phyloP scores from a whole-genome alignment of 2,888 invertebrate genomes.

The Nomada ruficornis region DNA sequence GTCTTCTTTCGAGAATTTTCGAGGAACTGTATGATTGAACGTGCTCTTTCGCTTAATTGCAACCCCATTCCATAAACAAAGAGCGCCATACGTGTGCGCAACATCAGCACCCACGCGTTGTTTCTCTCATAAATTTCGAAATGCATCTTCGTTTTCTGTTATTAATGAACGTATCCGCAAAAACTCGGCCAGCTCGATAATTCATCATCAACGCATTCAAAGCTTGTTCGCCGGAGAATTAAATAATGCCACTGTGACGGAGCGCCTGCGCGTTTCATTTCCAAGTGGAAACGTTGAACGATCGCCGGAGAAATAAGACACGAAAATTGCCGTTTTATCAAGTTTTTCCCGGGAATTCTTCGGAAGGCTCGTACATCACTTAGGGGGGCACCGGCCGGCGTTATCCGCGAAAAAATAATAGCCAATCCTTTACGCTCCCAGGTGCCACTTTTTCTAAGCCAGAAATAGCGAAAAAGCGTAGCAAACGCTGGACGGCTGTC shows the following conservation, averaged over 20 bases:
- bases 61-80: not conserved
- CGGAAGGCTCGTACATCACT: slow-evolving; percentile 58
- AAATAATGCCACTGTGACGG: not conserved
- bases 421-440: slow-evolving; percentile 57
- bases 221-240: not conserved
- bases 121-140: not conserved
- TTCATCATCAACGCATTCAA: slow-evolving; percentile 7
- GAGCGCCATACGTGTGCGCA: too few species aligned
- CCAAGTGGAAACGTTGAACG: slow-evolving; percentile 53
- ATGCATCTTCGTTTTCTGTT: not conserved
- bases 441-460: slow-evolving; percentile 3
- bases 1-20: not conserved
- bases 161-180: not conserved
- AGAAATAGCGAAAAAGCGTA: not conserved
- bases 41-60: not conserved
- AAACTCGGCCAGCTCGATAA: not conserved
- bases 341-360: slow-evolving; percentile 57
- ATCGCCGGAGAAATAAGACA: slow-evolving; percentile 50
- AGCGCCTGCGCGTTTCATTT: slow-evolving; percentile 17
- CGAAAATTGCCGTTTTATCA: slow-evolving; percentile 63
- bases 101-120: not conserved
- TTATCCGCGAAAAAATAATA: slow-evolving; percentile 59
- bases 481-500: not conserved
- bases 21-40: not conserved
- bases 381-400: slow-evolving; percentile 25